A percentile compares a stretch with the other conserved stretches of the same genome.
phyloP scores from a whole-genome alignment of 2,113 vertebrate genomes.

The Vulpes ferrilata region DNA sequence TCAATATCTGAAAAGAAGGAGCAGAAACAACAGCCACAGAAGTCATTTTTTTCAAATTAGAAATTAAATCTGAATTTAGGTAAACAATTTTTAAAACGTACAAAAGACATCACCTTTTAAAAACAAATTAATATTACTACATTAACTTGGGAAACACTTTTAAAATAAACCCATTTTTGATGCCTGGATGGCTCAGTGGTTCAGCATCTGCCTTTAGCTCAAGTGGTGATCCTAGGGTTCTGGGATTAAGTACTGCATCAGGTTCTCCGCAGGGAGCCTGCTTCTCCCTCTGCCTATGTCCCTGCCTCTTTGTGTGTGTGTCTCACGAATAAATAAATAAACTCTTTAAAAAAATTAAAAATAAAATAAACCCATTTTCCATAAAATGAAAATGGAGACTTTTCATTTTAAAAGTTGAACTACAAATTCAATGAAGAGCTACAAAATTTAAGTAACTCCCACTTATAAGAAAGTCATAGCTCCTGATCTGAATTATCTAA shows the following conservation, averaged over 20 bases:
- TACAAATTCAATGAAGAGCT: slow-evolving; percentile 55
- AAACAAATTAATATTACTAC: slow-evolving; percentile 46
- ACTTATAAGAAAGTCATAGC: not conserved
- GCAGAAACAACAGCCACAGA: slow-evolving; percentile 27
- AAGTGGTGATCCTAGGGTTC: no score
- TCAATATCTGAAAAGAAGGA: slow-evolving; percentile 52
- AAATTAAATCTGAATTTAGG: slow-evolving; percentile 58
- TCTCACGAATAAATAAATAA: no score
- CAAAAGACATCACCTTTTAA: slow-evolving; percentile 15
- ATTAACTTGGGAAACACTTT: slow-evolving; percentile 1
- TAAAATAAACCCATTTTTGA: slow-evolving; percentile 48
- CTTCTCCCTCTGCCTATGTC: no score
- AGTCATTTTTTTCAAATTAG: slow-evolving; percentile 8
- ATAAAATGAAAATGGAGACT: slow-evolving; percentile 44
- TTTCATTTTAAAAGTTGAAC: slow-evolving; percentile 48
- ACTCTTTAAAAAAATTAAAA: no score
- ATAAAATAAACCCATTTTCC: slow-evolving; percentile 47
- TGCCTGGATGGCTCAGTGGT: no score
- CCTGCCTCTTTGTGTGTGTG: no score
- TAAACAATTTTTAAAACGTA: slow-evolving; percentile 26
- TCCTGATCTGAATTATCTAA: slow-evolving; percentile 43
- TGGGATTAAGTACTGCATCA: no score
- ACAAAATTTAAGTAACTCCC: slow-evolving; percentile 48
- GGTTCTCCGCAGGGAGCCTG: no score
- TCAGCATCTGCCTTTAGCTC: no score